phyloP scores from a whole-genome alignment of 1,140 invertebrate species.

The Caenorhabditis brenneri region DNA sequence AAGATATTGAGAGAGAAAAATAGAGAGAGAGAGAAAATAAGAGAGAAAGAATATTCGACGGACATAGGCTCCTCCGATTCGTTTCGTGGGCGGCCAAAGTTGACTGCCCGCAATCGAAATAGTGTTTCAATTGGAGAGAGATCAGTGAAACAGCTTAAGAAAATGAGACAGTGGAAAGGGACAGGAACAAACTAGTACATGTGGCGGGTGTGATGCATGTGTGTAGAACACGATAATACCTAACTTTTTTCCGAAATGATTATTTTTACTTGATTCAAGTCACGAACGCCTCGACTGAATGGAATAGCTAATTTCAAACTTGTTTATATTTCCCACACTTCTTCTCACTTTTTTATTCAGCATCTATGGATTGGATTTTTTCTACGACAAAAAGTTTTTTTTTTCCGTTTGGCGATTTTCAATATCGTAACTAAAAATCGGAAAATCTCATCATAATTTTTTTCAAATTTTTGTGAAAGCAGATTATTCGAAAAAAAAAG shows the following conservation, averaged over 20 bases:
- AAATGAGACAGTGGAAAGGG: slow-evolving; percentile 1
- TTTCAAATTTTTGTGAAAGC: too few species aligned
- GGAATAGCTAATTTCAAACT: too few species aligned
- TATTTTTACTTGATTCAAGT: not conserved
- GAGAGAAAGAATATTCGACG: not conserved
- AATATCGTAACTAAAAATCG: too few species aligned
- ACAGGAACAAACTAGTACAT: not conserved
- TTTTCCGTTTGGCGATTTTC: too few species aligned
- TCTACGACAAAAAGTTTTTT: too few species aligned
- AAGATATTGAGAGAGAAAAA: too few species aligned
- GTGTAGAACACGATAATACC: not conserved
- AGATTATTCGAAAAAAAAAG: too few species aligned
- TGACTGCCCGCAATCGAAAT: not conserved
- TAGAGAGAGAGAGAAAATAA: not conserved
- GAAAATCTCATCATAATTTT: too few species aligned
- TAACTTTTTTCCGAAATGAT: not conserved
- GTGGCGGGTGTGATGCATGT: slow-evolving; percentile 4
- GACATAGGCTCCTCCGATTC: slow-evolving; percentile 19
- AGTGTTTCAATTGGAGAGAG: not conserved
- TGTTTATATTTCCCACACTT: too few species aligned
- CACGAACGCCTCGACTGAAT: too few species aligned
- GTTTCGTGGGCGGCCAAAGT: not conserved
- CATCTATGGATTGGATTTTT: too few species aligned
- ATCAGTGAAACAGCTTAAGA: not conserved
- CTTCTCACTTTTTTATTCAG: too few species aligned